Conservation (phyloP, 2,113 vertebrate species). For the Corydoras sp. region DNA sequence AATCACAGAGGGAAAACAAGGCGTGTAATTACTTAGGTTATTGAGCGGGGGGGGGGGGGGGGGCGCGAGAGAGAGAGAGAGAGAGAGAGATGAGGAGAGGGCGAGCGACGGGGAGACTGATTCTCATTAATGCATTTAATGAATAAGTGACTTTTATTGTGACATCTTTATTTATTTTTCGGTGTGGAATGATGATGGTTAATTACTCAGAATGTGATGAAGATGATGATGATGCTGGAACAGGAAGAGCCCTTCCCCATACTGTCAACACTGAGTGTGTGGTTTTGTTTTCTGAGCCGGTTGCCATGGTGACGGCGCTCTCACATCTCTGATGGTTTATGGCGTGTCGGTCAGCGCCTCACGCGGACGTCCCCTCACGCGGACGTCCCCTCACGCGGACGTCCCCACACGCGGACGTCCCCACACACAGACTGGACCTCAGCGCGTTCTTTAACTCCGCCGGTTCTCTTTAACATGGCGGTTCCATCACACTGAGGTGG, state of each 20-base stretch:
- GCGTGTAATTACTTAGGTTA: slow-evolving; percentile 76
- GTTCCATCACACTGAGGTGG: too few relatives aligned
- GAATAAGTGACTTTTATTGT: not conserved
- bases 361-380: too few relatives aligned
- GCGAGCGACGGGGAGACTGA: not conserved
- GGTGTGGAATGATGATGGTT: not conserved
- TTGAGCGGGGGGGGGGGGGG: not conserved
- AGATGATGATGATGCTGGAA: not conserved
- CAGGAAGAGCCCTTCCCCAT: not conserved
- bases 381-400: too few relatives aligned
- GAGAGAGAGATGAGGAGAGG: not conserved
- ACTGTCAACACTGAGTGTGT: not conserved
- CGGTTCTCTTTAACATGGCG: too few relatives aligned
- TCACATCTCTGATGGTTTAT: too few relatives aligned
- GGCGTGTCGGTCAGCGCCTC: too few relatives aligned
- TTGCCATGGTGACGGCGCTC: too few relatives aligned
- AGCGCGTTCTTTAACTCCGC: too few relatives aligned
- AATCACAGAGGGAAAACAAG: slow-evolving; percentile 73
- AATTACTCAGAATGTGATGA: not conserved
- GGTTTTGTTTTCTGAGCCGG: too few relatives aligned
- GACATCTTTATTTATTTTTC: not conserved
- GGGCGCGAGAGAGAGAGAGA: not conserved
- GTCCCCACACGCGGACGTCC: too few relatives aligned
- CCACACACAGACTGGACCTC: too few relatives aligned
- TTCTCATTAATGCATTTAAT: not conserved